Evolutionary conservation across 2,797 vertebrate genomes (phyloP).

Genomic region (Urophycis tenuis): DNA sequence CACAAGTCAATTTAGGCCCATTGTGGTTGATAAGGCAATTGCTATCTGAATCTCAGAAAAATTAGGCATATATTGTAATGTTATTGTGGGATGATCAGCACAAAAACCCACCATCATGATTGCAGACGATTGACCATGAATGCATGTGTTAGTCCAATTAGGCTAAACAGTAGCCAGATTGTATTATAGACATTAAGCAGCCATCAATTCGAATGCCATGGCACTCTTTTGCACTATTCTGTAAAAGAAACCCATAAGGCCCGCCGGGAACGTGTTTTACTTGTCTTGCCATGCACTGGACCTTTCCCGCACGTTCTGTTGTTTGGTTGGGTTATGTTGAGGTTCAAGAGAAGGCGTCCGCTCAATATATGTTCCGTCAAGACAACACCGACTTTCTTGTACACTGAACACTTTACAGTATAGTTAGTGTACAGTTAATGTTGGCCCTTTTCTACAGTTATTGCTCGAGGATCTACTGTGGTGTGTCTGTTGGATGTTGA

Average conservation of each 20-base stretch:
- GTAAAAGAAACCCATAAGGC: background rate
- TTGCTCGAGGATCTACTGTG: background rate
- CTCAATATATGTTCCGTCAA: too few species aligned
- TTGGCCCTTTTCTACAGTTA: background rate
- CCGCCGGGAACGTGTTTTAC: too few species aligned
- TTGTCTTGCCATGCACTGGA: too few species aligned
- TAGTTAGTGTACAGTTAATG: too few species aligned
- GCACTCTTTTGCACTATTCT: background rate
- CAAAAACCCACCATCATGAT: slow-evolving; percentile 17
- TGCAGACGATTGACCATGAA: background rate
- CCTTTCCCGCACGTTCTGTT: too few species aligned
- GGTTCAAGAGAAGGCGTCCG: too few species aligned
- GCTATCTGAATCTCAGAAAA: background rate
- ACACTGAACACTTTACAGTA: too few species aligned
- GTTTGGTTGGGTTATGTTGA: too few species aligned
- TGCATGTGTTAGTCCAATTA: background rate
- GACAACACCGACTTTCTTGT: too few species aligned
- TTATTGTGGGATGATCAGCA: background rate
- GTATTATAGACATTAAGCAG: background rate
- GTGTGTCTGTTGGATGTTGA: background rate
- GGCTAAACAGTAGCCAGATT: background rate
- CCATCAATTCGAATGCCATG: background rate
- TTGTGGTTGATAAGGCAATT: slow-evolving; percentile 21
- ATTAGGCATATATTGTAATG: background rate
- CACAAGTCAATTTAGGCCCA: slow-evolving; percentile 25